These are phyloP conservation scores for Plemyria rubiginata DNA, from an alignment of 2,888 invertebrate genomes.

Conservation along the genomic window DNA sequence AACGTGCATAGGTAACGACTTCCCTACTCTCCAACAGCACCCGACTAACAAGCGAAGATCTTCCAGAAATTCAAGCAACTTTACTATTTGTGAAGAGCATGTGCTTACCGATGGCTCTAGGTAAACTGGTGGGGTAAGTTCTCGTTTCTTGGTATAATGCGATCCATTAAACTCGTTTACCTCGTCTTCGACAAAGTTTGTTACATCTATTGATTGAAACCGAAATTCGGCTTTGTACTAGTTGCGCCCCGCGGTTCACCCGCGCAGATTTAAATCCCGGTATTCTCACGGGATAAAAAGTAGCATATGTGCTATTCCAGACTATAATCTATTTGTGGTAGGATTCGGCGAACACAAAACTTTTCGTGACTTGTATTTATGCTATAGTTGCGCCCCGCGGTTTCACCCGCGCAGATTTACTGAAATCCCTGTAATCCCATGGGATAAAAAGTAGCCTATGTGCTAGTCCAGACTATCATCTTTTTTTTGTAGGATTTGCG, in stretches of 20 bases:
- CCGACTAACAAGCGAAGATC: slow-evolving; percentile 13
- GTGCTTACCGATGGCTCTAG: slow-evolving; percentile 20
- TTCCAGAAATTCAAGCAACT: slow-evolving; percentile 7
- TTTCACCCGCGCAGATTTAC: no score
- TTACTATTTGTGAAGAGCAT: slow-evolving; percentile 14
- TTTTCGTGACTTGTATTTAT: no score
- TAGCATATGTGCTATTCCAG: no score
- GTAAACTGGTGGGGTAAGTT: slow-evolving; percentile 30
- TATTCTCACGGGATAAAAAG: no score
- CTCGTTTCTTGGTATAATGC: slow-evolving; percentile 32
- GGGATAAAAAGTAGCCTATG: no score
- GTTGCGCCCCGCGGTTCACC: no score
- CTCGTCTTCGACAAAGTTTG: slow-evolving; percentile 18
- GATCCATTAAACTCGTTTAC: slow-evolving; percentile 37
- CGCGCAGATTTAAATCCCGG: no score
- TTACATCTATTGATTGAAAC: background rate
- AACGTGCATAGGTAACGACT: slow-evolving; percentile 13
- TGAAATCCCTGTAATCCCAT: no score
- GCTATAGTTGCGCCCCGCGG: no score
- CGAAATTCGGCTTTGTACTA: slow-evolving; percentile 12
- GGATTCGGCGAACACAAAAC: background rate
- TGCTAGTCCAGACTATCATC: no score
- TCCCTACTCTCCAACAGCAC: slow-evolving; percentile 11
- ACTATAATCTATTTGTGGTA: no score
- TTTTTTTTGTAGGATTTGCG: no score